Evolutionary conservation across 2,888 invertebrate species (phyloP).

Genomic region (Lithophane semibrunnea): DNA sequence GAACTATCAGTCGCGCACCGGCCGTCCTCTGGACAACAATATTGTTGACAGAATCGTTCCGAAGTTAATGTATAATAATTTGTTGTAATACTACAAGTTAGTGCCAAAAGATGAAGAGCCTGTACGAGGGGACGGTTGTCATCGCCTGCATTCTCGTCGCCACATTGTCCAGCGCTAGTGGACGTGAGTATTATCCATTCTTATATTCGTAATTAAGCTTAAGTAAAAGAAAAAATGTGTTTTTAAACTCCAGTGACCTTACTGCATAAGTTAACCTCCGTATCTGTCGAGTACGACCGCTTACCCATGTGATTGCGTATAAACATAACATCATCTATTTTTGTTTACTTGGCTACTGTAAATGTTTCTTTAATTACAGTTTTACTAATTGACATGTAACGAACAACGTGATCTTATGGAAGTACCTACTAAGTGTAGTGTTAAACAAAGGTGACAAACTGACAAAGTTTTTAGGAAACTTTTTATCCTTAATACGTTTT

Average conservation of each 20-base stretch:
- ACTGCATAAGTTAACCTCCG: slow-evolving; percentile 65
- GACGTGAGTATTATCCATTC: slow-evolving; percentile 73
- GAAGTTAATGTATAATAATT: slow-evolving; percentile 58
- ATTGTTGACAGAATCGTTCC: slow-evolving; percentile 58
- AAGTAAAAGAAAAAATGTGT: slow-evolving; percentile 40
- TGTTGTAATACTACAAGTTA: slow-evolving; percentile 52
- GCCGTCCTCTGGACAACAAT: slow-evolving; percentile 73
- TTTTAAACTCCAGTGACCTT: slow-evolving; percentile 69
- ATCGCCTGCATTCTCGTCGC: slow-evolving; percentile 66
- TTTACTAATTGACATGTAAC: slow-evolving; percentile 40
- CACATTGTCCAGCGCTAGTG: slow-evolving; percentile 61
- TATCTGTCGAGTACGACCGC: slow-evolving; percentile 52
- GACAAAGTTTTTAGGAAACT: slow-evolving; percentile 39
- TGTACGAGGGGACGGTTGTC: slow-evolving; percentile 62
- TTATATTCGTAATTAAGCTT: slow-evolving; percentile 26
- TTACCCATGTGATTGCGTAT: slow-evolving; percentile 40
- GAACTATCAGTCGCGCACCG: slow-evolving; percentile 78
- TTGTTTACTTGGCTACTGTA: slow-evolving; percentile 36
- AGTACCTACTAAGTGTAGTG: slow-evolving; percentile 11
- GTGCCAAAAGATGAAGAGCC: slow-evolving; percentile 71
- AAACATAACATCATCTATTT: slow-evolving; percentile 32
- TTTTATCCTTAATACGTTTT: slow-evolving; percentile 21
- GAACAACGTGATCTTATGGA: slow-evolving; percentile 32
- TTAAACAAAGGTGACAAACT: slow-evolving; percentile 45
- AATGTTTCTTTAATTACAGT: slow-evolving; percentile 32